Evolutionary conservation across 2,113 vertebrate species (phyloP), one percentile per base, ranked within the genome.

Genomic region (Nibea albiflora): DNA sequence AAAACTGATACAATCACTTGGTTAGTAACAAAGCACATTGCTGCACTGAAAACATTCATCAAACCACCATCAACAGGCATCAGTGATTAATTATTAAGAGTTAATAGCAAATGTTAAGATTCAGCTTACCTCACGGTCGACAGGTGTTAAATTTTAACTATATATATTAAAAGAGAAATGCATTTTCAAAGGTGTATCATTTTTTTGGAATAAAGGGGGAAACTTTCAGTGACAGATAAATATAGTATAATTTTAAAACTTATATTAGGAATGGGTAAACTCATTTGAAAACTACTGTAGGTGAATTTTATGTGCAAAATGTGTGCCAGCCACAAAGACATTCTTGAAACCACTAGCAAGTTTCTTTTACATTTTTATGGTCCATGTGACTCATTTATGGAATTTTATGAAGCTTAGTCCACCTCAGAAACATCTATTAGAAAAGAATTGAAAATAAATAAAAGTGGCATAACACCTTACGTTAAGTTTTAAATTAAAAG

Each of bases 321-420:
- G 86, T 94, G 93, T 91, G 60, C 89, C 90, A 92, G 91, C 85
- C 92, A 94, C 92, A 93, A 82, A 84, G 12, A 87, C 60, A 66
- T 62, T 58, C 12, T 52, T 71, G 22, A 80, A 81, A 77, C 57
- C 64, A 84, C 68, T n/a, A 65, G 80, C 39, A 50, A 42, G 62
- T 74, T 56, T 70, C 56, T 79, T 67, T 57, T 64, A 20, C 71
- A 46, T 60, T 46, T 46, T 15, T 79, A 53, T 65, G 71, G 71
- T 75, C 76, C 28, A 56, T 83, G 42, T 70, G 61, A 82, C 49
- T 83, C 12, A 68, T 73, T 63, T 39, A 46, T 26, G 57, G 76
- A 70, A 83, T 64, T 24, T 19, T 26, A 42, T 65, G 24, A 72
- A 76, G 31, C 62, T 78, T 11, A 47, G 46, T 74, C 85, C 76